Conservation (phyloP, 2,113 vertebrate species). For the Gymnorhina tibicen region DNA sequence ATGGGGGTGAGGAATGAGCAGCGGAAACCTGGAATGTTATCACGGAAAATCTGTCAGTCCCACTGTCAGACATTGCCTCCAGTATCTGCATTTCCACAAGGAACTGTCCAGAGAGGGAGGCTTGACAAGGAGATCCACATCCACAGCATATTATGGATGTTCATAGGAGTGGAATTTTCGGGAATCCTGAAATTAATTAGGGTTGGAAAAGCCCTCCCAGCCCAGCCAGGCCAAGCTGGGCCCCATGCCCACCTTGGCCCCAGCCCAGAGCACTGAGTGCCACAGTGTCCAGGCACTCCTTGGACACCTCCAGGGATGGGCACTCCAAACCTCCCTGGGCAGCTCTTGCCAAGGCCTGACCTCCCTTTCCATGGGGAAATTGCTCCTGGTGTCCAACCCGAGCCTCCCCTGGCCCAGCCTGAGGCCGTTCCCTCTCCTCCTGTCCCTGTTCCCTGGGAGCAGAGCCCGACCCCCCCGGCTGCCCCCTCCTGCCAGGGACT, state of each 20-base stretch:
- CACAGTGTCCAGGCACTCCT: neutral
- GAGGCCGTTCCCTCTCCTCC: neutral
- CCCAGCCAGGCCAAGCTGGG: fast-evolving
- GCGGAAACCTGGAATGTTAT: neutral
- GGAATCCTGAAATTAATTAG: too few species aligned
- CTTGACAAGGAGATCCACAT: neutral
- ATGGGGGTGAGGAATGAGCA: neutral
- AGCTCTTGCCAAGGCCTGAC: fast-evolving
- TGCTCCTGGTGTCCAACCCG: fast-evolving
- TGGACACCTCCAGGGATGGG: neutral
- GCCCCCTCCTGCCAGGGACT: neutral
- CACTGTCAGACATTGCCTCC: neutral
- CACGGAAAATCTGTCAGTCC: neutral
- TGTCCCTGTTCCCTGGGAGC: neutral
- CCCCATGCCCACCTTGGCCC: neutral
- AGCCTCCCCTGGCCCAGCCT: neutral
- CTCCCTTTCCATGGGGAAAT: fast-evolving
- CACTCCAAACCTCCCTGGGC: neutral
- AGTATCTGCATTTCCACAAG: neutral
- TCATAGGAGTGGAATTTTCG: neutral
- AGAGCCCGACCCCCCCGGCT: neutral
- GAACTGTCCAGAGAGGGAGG: neutral
- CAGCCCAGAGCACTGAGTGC: neutral
- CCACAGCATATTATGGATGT: neutral
- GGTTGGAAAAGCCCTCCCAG: neutral